phyloP scores from a whole-genome alignment of 1,140 invertebrate species.

The Ganaspis sp. region DNA sequence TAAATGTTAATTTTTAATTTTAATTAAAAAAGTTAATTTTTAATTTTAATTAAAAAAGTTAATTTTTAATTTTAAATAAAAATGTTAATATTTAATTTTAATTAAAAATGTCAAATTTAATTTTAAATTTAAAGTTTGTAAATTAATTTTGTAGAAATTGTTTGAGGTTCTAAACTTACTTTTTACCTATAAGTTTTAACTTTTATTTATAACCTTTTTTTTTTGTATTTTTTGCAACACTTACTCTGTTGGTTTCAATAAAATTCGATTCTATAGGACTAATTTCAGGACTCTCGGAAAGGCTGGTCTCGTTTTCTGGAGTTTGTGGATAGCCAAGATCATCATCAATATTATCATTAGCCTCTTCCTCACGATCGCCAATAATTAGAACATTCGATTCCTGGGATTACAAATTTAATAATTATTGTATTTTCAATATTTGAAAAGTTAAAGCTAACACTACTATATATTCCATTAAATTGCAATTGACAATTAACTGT shows the following conservation, averaged over 20 bases:
- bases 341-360: conserved; percentile 52
- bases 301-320: conserved; percentile 72
- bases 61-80: too few relatives aligned
- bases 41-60: too few relatives aligned
- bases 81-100: too few relatives aligned
- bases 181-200: too few relatives aligned
- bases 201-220: background rate
- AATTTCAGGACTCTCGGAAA: conserved; percentile 62
- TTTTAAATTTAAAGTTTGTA: too few relatives aligned
- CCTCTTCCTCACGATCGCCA: conserved; percentile 67
- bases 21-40: too few relatives aligned
- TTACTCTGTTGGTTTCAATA: conserved; percentile 80
- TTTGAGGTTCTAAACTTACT: too few relatives aligned
- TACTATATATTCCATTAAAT: background rate
- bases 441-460: background rate
- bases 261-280: conserved; percentile 79
- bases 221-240: conserved; percentile 26
- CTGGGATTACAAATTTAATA: conserved; percentile 57
- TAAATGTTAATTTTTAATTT: too few relatives aligned
- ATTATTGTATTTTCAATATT: background rate
- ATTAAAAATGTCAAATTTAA: too few relatives aligned
- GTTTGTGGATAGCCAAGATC: conserved; percentile 66
- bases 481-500: background rate
- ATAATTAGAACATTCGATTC: conserved; percentile 76
- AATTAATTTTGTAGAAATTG: too few relatives aligned